Percentiles rank a stretch among this genome's conserved stretches.
Evolutionary conservation across 2,888 invertebrate species (phyloP).

Genomic region (Callimorpha dominula): DNA sequence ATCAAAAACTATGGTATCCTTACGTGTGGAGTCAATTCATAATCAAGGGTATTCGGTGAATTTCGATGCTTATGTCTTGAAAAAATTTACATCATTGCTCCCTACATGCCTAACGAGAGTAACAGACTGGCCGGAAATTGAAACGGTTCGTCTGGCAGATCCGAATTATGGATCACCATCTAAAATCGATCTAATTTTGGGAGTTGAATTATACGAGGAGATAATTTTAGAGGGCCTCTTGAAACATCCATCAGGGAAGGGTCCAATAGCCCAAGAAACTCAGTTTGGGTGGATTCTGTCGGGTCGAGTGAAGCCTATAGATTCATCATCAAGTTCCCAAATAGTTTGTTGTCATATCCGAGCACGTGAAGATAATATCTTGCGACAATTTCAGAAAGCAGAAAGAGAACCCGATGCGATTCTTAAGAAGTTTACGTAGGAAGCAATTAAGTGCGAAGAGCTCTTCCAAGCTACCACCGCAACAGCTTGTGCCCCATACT

Average conservation of each 20-base stretch:
- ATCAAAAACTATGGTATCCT: conserved; percentile 17
- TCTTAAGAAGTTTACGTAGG: conserved; percentile 8
- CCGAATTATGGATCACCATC: conserved; percentile 6
- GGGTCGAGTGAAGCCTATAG: conserved; percentile 4
- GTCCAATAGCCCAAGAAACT: conserved; percentile 20
- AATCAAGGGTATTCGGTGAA: neutral
- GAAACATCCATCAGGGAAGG: conserved; percentile 5
- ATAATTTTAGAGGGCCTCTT: conserved; percentile 14
- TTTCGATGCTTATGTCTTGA: conserved; percentile 16
- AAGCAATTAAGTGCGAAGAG: conserved; percentile 18
- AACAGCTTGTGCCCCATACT: too few relatives aligned
- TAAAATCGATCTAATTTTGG: conserved; percentile 17
- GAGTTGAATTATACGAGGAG: neutral
- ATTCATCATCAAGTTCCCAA: neutral
- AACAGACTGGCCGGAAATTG: conserved; percentile 4
- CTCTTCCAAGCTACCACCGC: too few relatives aligned
- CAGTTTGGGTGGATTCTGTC: conserved; percentile 22
- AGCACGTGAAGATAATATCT: conserved; percentile 12
- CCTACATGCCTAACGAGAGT: neutral
- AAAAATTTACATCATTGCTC: conserved; percentile 16
- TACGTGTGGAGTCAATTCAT: conserved; percentile 10
- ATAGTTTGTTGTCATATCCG: conserved; percentile 11
- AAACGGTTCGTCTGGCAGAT: conserved; percentile 3
- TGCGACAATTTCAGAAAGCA: conserved; percentile 15
- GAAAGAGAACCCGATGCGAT: conserved; percentile 18